A percentile compares a stretch with the other conserved stretches of the same genome.
Conservation (phyloP, 2,797 vertebrate genomes). For the Anabacerthia variegaticeps region DNA sequence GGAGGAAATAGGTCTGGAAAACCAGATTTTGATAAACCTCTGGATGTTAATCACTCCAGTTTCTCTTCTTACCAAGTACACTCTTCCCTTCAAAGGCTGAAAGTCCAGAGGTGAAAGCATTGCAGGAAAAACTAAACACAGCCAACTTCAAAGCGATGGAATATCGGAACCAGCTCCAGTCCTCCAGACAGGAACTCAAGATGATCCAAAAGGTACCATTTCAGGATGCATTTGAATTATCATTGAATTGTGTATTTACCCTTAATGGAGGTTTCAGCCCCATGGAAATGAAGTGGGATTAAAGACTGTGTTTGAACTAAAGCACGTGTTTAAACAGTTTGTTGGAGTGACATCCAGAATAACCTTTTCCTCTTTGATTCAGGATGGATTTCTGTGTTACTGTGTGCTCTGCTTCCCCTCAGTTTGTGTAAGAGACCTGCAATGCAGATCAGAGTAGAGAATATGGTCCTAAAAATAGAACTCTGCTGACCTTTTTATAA, state of each 20-base stretch:
- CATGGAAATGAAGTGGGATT: background rate
- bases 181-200: slow-evolving; percentile 88
- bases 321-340: background rate
- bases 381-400: background rate
- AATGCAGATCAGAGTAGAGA: slow-evolving; percentile 53
- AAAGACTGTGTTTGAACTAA: background rate
- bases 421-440: slow-evolving; percentile 42
- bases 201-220: slow-evolving; percentile 88
- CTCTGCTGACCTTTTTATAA: slow-evolving; percentile 68
- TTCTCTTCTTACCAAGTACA: background rate
- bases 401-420: background rate
- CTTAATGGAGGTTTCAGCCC: background rate
- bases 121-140: slow-evolving; percentile 87
- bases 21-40: background rate
- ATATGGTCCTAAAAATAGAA: slow-evolving; percentile 57
- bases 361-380: slow-evolving; percentile 13
- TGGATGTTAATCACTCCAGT: background rate
- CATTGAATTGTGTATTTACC: background rate
- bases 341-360: background rate
- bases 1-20: background rate
- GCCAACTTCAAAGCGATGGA: slow-evolving; percentile 86
- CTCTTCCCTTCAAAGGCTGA: slow-evolving; percentile 61
- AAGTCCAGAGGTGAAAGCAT: slow-evolving; percentile 79
- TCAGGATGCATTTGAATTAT: background rate
- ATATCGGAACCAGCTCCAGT: slow-evolving; percentile 91